phyloP scores from a whole-genome alignment of 2,888 invertebrate species.

The Troides aeacus region DNA sequence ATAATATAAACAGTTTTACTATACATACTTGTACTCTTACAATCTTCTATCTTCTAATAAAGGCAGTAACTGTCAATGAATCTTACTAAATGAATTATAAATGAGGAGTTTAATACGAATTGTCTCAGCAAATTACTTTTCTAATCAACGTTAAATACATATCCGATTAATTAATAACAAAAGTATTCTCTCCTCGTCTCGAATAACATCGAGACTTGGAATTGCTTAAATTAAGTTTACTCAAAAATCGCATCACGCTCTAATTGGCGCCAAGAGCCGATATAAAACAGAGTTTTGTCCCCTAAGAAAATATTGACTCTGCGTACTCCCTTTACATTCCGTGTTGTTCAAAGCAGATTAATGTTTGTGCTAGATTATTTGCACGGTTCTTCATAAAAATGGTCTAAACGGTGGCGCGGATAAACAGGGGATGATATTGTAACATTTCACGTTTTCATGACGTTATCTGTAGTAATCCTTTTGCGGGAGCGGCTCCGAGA shows the following conservation, averaged over 20 bases:
- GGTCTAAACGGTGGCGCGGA: constrained; percentile 62
- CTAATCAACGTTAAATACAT: constrained; percentile 27
- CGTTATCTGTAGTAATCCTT: constrained; percentile 58
- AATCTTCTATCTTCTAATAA: too few relatives aligned
- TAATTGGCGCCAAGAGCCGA: constrained; percentile 69
- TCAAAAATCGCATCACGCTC: constrained; percentile 75
- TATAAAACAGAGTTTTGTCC: constrained; percentile 62
- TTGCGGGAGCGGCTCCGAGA: constrained; percentile 35
- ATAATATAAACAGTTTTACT: too few relatives aligned
- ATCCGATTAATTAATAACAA: constrained; percentile 28
- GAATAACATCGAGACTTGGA: constrained; percentile 29
- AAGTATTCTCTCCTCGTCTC: constrained; percentile 17
- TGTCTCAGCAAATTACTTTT: constrained; percentile 15
- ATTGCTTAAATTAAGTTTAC: constrained; percentile 71
- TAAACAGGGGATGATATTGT: constrained; percentile 64
- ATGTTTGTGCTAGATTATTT: constrained; percentile 76
- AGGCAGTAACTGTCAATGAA: not conserved
- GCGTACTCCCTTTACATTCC: constrained; percentile 71
- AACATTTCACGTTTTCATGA: constrained; percentile 57
- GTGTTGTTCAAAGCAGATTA: constrained; percentile 78
- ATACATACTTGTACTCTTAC: too few relatives aligned
- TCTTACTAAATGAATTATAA: not conserved
- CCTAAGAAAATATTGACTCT: constrained; percentile 74
- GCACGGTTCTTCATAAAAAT: constrained; percentile 77
- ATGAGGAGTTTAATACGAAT: constrained; percentile 4